These are phyloP conservation scores for Anhinga rufa DNA, from an alignment of 2,113 vertebrate species.

Conservation along the genomic window DNA sequence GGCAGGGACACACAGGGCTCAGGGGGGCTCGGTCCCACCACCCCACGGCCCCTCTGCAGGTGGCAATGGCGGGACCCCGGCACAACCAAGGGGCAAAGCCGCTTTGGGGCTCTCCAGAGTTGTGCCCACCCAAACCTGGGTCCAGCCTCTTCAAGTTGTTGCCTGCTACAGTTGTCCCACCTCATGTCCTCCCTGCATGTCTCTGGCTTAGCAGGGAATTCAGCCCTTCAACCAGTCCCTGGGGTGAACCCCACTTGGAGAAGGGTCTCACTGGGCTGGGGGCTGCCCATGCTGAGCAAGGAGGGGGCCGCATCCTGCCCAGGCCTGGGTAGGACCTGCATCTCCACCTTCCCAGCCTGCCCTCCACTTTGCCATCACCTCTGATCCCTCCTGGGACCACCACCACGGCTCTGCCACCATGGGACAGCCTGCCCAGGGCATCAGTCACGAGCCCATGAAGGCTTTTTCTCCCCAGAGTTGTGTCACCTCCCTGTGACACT, in stretches of 20 bases:
- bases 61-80: rapidly evolving
- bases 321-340: neutral
- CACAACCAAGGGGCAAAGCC: neutral
- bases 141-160: neutral
- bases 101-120: rapidly evolving
- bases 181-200: rapidly evolving
- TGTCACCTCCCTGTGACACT: neutral
- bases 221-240: neutral
- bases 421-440: neutral
- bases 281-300: neutral
- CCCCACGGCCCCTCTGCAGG: neutral
- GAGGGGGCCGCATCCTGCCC: neutral
- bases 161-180: rapidly evolving
- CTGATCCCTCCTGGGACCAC: neutral
- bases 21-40: neutral
- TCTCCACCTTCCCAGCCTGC: neutral
- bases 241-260: neutral
- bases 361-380: neutral
- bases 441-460: neutral
- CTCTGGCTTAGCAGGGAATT: neutral
- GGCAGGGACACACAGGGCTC: neutral
- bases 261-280: neutral
- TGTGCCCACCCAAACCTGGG: rapidly evolving
- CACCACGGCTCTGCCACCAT: neutral
- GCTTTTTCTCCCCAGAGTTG: neutral